Conservation (phyloP, 2,113 vertebrate species). For the Lucifuga dentata region DNA sequence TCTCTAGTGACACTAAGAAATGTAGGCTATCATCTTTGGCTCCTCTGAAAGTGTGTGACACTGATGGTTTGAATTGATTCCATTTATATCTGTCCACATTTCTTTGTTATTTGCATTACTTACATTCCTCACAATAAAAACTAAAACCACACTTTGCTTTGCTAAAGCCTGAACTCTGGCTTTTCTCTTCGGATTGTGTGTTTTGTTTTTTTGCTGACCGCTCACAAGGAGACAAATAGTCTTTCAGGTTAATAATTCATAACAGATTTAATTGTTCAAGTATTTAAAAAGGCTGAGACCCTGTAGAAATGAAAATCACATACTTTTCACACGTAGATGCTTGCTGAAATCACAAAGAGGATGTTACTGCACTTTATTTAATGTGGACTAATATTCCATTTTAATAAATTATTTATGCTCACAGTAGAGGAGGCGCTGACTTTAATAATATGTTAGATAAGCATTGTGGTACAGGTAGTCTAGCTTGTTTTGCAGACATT, state of each 20-base stretch:
- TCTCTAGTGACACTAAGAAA: too few species aligned
- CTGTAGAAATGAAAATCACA: neutral
- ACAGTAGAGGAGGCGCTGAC: neutral
- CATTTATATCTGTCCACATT: neutral
- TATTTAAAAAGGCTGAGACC: neutral
- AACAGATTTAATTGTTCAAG: neutral
- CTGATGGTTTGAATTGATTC: neutral
- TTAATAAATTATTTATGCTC: constrained; percentile 14
- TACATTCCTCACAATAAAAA: constrained; percentile 4
- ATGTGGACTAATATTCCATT: neutral
- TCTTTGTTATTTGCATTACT: neutral
- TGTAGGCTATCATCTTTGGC: too few species aligned
- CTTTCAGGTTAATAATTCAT: neutral
- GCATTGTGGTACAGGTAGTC: too few species aligned
- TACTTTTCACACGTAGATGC: neutral
- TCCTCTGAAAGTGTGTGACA: neutral
- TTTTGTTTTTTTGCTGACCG: neutral
- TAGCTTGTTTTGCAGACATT: too few species aligned
- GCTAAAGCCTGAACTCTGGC: too few species aligned
- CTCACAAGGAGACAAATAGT: neutral
- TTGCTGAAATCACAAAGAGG: neutral
- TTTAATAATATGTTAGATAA: too few species aligned
- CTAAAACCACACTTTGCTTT: neutral
- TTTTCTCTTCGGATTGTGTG: neutral
- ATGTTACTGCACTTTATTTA: neutral